Evolutionary conservation across 2,113 vertebrate species (phyloP), one percentile per base, ranked within the genome.

Genomic region (Limanda limanda): DNA sequence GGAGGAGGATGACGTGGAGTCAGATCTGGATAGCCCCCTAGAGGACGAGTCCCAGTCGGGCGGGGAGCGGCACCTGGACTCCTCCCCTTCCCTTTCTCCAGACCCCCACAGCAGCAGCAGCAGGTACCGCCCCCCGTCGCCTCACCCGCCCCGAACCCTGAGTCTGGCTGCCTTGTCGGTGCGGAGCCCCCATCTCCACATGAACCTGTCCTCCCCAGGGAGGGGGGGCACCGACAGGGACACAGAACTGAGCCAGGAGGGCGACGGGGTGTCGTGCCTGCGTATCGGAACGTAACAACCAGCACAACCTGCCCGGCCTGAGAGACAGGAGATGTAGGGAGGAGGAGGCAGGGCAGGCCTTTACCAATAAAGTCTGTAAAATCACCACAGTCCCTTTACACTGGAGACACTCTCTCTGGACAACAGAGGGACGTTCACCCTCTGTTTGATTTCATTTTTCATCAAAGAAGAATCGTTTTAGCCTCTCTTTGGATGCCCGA

Each of bases 1-100:
- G 55, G 92, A 93, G 58, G 91, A 92, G 74, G 92, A 94, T 0
- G 94, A 94, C 13, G 51, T 55, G 35, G 95, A 95, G 0, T 92
- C 90, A 0, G 96, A 95, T 69, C 82, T 89, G 0, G 93, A 95
- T 61, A 96, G 93, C 78, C 93, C 94, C 20, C 42, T 90, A 24
- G 95, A 96, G 0, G 95, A 94, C 24, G 94, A 89, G 37, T 76
- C 71, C 25, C 84, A 76, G 24, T 78, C 62, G 0, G 35, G 84
- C 1, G 90, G 81, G 0, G 91, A 89, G 71, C 67, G 52, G 31
- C 85, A 81, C 21, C 60, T 1, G 10, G 91, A 84, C 56, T 89
- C 89, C 35, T 82, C 90, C 1, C 87, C 79, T 0, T 89, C 89
- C 14, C 66, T 81, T 21, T 85, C 89, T 9, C 86, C 87, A 2